These are phyloP conservation scores for Apeira syringaria DNA, from an alignment of 2,888 invertebrate species.

Conservation along the genomic window DNA sequence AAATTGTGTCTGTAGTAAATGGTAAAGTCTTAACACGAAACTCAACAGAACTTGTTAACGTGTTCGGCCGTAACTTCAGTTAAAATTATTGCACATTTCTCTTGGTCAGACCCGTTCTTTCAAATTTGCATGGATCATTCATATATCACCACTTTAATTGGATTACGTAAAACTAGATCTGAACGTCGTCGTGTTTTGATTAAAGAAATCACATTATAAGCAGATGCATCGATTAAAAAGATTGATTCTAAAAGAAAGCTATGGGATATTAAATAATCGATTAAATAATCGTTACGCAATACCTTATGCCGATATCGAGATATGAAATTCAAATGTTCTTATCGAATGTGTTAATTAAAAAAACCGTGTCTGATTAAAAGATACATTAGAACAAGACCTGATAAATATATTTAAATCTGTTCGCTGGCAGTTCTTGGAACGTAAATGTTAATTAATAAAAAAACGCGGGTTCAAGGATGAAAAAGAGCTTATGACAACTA, in stretches of 20 bases:
- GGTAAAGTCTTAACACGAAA: too few relatives aligned
- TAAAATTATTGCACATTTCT: conserved; percentile 8
- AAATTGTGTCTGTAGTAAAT: too few relatives aligned
- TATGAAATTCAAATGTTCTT: background rate
- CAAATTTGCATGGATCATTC: conserved; percentile 12
- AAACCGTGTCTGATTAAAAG: background rate
- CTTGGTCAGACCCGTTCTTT: conserved; percentile 7
- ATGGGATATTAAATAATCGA: conserved; percentile 21
- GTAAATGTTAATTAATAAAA: too few relatives aligned
- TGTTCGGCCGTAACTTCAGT: conserved; percentile 1
- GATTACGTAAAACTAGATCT: conserved; percentile 31
- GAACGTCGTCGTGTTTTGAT: conserved; percentile 13
- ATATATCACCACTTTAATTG: conserved; percentile 23
- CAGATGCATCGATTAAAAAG: conserved; percentile 21
- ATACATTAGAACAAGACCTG: background rate
- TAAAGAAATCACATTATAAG: conserved; percentile 18
- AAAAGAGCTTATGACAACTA: too few relatives aligned
- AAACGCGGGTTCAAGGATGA: too few relatives aligned
- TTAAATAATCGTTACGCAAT: conserved; percentile 28
- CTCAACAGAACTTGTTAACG: too few relatives aligned
- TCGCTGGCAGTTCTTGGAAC: too few relatives aligned
- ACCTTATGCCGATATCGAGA: background rate
- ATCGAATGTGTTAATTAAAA: background rate
- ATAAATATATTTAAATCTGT: too few relatives aligned
- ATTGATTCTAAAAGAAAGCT: conserved; percentile 36